Conservation (phyloP, 2,113 vertebrate species). For the Sorex araneus region DNA sequence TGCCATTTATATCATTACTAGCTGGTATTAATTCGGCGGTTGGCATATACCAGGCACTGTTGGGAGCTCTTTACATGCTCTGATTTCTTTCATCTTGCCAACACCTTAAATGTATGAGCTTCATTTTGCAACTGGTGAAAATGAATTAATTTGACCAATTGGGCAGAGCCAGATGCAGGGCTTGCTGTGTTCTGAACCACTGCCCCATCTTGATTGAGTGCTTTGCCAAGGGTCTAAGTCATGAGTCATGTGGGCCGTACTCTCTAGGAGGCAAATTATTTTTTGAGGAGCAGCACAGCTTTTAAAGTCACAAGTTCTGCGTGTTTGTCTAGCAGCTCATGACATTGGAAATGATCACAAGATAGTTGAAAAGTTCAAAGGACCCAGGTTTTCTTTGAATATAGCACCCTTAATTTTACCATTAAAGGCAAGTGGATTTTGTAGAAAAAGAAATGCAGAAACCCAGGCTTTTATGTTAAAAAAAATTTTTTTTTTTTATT, state of each 20-base stretch:
- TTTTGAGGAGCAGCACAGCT: background rate
- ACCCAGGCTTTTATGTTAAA: background rate
- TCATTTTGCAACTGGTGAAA: constrained; percentile 13
- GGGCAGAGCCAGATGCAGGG: background rate
- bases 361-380: constrained; percentile 76
- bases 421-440: constrained; percentile 70
- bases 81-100: background rate
- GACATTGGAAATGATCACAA: constrained; percentile 64
- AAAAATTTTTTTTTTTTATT: background rate
- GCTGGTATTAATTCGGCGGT: background rate
- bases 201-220: background rate
- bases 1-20: no score
- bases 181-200: background rate
- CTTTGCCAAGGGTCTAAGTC: background rate
- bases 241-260: background rate
- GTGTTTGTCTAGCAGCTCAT: background rate
- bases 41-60: background rate
- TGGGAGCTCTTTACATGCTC: background rate
- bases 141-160: background rate
- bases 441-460: constrained; percentile 57
- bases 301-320: background rate
- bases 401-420: constrained; percentile 74
- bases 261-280: background rate
- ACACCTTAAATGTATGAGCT: background rate
- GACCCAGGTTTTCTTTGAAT: constrained; percentile 75